These are phyloP conservation scores for Scartelaos histophorus DNA, from an alignment of 2,113 vertebrate species.

Conservation along the genomic window DNA sequence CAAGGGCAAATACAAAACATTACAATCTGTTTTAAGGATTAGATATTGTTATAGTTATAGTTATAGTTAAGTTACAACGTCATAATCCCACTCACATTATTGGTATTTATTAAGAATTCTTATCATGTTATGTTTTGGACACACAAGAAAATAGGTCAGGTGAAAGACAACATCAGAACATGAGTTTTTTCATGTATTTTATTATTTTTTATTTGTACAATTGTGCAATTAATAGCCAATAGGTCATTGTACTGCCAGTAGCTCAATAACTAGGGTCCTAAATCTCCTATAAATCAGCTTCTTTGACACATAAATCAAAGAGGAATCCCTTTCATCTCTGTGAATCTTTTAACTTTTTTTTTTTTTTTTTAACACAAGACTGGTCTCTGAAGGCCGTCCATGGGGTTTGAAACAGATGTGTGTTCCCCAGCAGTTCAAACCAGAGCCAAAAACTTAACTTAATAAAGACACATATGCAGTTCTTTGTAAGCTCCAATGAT, in stretches of 20 bases:
- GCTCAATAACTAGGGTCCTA: neutral
- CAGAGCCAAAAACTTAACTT: conserved; percentile 2
- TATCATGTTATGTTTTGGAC: neutral
- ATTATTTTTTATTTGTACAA: no score
- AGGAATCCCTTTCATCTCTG: conserved; percentile 3
- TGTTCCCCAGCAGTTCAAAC: conserved; percentile 23
- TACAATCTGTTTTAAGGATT: no score
- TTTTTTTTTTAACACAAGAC: conserved; percentile 25
- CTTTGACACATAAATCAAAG: conserved; percentile 28
- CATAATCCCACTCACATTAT: no score
- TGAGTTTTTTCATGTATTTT: no score
- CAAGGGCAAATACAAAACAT: no score
- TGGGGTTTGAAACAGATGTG: conserved; percentile 48
- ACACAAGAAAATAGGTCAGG: neutral
- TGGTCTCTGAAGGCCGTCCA: conserved; percentile 38
- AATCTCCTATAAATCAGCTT: conserved; percentile 40
- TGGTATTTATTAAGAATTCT: no score
- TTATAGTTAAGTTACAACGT: no score
- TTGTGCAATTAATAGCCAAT: neutral
- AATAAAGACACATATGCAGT: conserved; percentile 11
- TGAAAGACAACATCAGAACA: neutral
- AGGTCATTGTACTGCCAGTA: no score
- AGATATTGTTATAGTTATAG: no score
- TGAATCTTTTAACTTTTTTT: conserved; percentile 14
- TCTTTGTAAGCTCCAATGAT: neutral